Conservation (phyloP, 2,113 vertebrate genomes). For the Delphinus delphis region DNA sequence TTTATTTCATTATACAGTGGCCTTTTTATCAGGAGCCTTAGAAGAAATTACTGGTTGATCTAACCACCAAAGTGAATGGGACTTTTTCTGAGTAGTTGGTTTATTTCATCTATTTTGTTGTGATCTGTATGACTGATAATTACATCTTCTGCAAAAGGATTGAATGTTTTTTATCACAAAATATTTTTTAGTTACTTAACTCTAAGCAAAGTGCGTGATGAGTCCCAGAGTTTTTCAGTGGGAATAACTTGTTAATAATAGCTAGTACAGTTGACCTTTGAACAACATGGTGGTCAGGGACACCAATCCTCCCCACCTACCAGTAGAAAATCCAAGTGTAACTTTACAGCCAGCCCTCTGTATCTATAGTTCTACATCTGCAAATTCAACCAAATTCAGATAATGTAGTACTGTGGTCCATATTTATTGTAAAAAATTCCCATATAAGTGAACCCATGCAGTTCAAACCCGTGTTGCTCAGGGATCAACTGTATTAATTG, state of each 20-base stretch:
- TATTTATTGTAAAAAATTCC: not conserved
- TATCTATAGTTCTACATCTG: not conserved
- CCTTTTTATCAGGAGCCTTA: not conserved
- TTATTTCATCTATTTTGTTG: constrained; percentile 32
- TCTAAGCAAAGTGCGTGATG: not conserved
- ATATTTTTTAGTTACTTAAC: not conserved
- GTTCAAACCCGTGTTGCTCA: not conserved
- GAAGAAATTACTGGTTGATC: not conserved
- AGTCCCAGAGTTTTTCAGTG: not conserved
- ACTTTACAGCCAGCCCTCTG: not conserved
- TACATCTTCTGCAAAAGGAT: not conserved
- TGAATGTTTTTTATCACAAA: not conserved
- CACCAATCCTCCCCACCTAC: not conserved
- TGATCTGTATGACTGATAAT: constrained; percentile 23
- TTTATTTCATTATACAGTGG: constrained; percentile 11
- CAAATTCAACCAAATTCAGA: not conserved
- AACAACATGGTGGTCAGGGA: not conserved
- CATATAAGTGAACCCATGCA: not conserved
- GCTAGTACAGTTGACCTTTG: not conserved
- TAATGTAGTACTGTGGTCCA: not conserved
- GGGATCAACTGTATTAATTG: not conserved
- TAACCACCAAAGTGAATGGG: not conserved
- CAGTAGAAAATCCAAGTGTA: not conserved
- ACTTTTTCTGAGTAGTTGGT: not conserved
- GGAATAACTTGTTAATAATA: not conserved